Evolutionary conservation across 37 sponge, comb jelly and placozoan species (phyloP).

Genomic region (Geodia barretti): DNA sequence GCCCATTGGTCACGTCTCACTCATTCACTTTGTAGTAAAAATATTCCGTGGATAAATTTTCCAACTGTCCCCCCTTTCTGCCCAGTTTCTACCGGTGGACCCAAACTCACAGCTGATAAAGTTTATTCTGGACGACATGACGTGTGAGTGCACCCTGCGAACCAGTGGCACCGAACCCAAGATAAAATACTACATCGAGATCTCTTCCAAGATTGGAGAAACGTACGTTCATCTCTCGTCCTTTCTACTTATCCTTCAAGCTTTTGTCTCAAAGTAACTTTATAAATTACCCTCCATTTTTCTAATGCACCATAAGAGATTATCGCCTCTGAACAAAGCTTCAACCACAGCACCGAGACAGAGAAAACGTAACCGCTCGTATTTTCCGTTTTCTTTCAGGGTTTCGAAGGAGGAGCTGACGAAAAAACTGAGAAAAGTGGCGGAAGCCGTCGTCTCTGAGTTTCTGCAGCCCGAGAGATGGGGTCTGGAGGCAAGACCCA

Average conservation of each 20-base stretch:
- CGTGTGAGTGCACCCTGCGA: constrained; percentile 90
- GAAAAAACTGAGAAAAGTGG: constrained; percentile 5
- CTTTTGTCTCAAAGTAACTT: no score
- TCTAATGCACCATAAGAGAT: no score
- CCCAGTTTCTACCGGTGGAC: constrained; percentile 78
- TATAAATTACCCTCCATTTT: no score
- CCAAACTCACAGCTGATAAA: constrained; percentile 88
- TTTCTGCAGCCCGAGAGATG: constrained; percentile 64
- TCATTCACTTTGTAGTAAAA: no score
- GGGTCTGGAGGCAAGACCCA: constrained; percentile 52
- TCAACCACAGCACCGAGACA: no score
- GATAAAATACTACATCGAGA: constrained; percentile 96
- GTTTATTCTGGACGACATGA: constrained; percentile 83
- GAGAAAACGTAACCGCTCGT: no score
- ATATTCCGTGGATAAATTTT: no score
- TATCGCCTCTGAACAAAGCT: no score
- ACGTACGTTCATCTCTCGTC: no score
- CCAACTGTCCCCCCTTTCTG: background rate
- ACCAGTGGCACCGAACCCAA: constrained; percentile 99
- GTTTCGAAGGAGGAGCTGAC: constrained; percentile 19
- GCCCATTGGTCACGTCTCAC: no score
- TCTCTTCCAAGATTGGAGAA: constrained; percentile 55
- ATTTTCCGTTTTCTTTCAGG: constrained; percentile 15
- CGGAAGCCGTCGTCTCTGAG: constrained; percentile 46
- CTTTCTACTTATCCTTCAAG: no score